phyloP scores from a whole-genome alignment of 2,797 vertebrate genomes.

The Gadopsis marmoratus region DNA sequence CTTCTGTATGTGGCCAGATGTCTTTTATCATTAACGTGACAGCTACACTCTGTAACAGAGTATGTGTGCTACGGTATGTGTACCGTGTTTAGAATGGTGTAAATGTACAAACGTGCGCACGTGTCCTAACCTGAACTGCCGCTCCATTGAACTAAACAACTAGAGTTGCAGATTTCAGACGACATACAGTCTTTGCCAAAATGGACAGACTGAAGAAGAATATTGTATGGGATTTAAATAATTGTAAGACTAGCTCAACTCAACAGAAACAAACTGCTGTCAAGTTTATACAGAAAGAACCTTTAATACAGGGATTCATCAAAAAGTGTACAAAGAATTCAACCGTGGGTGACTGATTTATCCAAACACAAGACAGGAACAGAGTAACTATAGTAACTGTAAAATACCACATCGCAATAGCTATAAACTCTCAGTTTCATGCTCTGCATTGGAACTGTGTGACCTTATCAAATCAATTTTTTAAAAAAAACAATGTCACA shows the following conservation, averaged over 20 bases:
- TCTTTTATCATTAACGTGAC: slow-evolving; percentile 63
- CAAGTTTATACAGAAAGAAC: background rate
- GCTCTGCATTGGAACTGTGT: too few relatives aligned
- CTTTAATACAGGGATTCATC: background rate
- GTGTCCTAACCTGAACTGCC: slow-evolving; percentile 24
- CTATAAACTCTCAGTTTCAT: too few relatives aligned
- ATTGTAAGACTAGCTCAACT: background rate
- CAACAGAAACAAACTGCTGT: background rate
- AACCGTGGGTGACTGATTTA: background rate
- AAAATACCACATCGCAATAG: too few relatives aligned
- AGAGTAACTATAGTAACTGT: too few relatives aligned
- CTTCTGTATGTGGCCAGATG: slow-evolving; percentile 48
- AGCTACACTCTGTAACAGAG: slow-evolving; percentile 46
- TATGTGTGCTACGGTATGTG: background rate
- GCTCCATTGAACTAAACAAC: background rate
- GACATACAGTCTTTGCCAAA: background rate
- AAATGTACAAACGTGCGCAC: slow-evolving; percentile 13
- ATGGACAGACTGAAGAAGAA: background rate
- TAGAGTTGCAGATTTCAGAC: background rate
- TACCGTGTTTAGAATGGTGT: slow-evolving; percentile 38
- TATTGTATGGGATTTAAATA: background rate
- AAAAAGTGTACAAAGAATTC: background rate
- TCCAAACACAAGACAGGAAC: too few relatives aligned
- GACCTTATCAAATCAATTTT: too few relatives aligned
- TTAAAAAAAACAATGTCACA: too few relatives aligned